Evolutionary conservation across 2,888 invertebrate genomes (phyloP).

Genomic region (Timandra comae): DNA sequence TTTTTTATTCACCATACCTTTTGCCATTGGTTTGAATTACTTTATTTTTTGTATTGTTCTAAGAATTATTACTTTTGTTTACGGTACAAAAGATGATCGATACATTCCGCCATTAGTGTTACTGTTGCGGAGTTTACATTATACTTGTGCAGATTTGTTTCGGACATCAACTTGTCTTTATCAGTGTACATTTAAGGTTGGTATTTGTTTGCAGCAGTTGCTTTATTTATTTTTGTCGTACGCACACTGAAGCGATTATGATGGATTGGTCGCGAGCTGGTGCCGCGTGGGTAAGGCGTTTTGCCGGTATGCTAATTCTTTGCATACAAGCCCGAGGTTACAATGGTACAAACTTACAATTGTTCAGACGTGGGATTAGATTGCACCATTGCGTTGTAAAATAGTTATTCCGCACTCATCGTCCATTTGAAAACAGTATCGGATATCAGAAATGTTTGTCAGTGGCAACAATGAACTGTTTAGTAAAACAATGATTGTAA

Average conservation of each 20-base stretch:
- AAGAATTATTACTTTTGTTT: conserved; percentile 19
- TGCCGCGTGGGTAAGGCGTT: conserved; percentile 60
- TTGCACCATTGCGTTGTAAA: conserved; percentile 32
- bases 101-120: conserved; percentile 16
- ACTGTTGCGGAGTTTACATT: conserved; percentile 11
- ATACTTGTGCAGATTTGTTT: background rate
- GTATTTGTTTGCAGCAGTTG: conserved; percentile 12
- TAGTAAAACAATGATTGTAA: conserved; percentile 6
- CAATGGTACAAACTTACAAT: conserved; percentile 53
- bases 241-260: conserved; percentile 50
- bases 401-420: no score
- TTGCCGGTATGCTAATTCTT: conserved; percentile 69
- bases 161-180: conserved; percentile 3
- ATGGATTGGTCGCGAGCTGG: conserved; percentile 55
- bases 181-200: conserved; percentile 6
- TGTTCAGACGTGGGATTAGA: conserved; percentile 49
- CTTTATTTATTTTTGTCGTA: no score
- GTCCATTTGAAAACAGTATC: conserved; percentile 1
- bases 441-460: background rate
- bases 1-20: no score
- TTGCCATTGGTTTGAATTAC: no score
- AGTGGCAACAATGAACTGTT: conserved; percentile 7
- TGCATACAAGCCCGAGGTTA: conserved; percentile 43
- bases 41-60: conserved; percentile 12
- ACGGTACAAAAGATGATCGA: conserved; percentile 19